A percentile compares a stretch with the other conserved stretches of the same genome.
These are phyloP conservation scores for Hipparchia sbordonii DNA, from an alignment of 2,888 invertebrate species.

Conservation along the genomic window DNA sequence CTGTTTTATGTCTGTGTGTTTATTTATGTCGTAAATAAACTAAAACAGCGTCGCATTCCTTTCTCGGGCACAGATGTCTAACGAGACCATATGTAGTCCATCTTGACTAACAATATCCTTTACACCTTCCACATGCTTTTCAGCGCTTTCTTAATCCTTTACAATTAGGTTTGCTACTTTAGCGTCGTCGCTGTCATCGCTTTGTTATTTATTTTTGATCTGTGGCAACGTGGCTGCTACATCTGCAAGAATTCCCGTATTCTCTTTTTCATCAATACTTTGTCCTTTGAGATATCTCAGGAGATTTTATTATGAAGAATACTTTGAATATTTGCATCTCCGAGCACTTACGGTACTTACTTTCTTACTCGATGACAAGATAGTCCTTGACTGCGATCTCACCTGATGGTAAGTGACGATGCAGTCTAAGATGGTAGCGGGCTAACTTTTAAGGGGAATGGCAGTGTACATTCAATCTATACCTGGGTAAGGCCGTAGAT, in stretches of 20 bases:
- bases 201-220: constrained; percentile 16
- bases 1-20: constrained; percentile 15
- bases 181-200: constrained; percentile 10
- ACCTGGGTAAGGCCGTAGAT: too few relatives aligned
- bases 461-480: too few relatives aligned
- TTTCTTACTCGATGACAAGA: too few relatives aligned
- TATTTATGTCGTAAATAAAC: constrained; percentile 37
- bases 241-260: constrained; percentile 9
- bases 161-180: not conserved
- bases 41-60: constrained; percentile 39
- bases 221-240: constrained; percentile 1
- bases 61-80: constrained; percentile 38
- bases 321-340: constrained; percentile 22
- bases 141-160: constrained; percentile 14
- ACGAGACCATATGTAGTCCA: constrained; percentile 33
- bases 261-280: constrained; percentile 16
- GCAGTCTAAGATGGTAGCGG: too few relatives aligned
- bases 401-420: too few relatives aligned
- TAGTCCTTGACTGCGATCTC: too few relatives aligned
- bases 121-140: constrained; percentile 19
- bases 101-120: constrained; percentile 15
- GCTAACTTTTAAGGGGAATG: too few relatives aligned
- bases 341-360: not conserved
- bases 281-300: constrained; percentile 16
- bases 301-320: constrained; percentile 14